Evolutionary conservation across 1,140 invertebrate genomes (phyloP).

Genomic region (Camponotus floridanus): DNA sequence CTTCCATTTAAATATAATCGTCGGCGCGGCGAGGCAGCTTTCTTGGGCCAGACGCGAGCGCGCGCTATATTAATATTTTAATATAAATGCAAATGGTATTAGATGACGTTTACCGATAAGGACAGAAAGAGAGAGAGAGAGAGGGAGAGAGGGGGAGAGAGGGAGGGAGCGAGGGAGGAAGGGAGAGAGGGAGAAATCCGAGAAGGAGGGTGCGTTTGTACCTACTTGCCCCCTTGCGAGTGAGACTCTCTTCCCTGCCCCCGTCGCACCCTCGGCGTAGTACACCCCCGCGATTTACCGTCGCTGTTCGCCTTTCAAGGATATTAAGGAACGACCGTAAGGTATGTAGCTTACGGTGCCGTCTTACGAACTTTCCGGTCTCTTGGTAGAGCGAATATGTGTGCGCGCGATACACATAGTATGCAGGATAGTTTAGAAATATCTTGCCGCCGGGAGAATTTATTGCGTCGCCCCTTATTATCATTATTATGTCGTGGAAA

Average conservation of each 20-base stretch:
- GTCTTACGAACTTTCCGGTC: constrained; percentile 64
- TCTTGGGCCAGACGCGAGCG: constrained; percentile 45
- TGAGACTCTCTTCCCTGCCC: constrained; percentile 58
- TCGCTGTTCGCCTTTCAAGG: constrained; percentile 44
- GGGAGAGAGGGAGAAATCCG: constrained; percentile 35
- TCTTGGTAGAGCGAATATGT: constrained; percentile 33
- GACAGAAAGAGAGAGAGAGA: constrained; percentile 47
- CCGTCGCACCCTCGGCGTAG: constrained; percentile 11
- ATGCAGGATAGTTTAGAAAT: constrained; percentile 59
- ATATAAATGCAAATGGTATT: constrained; percentile 83
- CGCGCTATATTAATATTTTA: constrained; percentile 82
- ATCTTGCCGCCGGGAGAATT: constrained; percentile 51
- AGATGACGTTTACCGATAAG: constrained; percentile 81
- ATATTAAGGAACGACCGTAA: constrained; percentile 73
- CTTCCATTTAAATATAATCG: constrained; percentile 80
- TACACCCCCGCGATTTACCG: constrained; percentile 47
- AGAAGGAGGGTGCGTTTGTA: constrained; percentile 49
- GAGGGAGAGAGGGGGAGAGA: constrained; percentile 1
- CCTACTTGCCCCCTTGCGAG: constrained; percentile 26
- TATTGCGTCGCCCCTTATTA: constrained; percentile 60
- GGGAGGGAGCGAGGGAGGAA: background rate
- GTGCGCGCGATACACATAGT: constrained; percentile 25
- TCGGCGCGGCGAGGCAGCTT: constrained; percentile 72
- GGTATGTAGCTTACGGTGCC: constrained; percentile 66
- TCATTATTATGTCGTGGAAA: constrained; percentile 58